A percentile compares a stretch with the other conserved stretches of the same genome.
These are phyloP conservation scores for Gibbula magus DNA, from an alignment of 2,888 invertebrate genomes.

Conservation along the genomic window DNA sequence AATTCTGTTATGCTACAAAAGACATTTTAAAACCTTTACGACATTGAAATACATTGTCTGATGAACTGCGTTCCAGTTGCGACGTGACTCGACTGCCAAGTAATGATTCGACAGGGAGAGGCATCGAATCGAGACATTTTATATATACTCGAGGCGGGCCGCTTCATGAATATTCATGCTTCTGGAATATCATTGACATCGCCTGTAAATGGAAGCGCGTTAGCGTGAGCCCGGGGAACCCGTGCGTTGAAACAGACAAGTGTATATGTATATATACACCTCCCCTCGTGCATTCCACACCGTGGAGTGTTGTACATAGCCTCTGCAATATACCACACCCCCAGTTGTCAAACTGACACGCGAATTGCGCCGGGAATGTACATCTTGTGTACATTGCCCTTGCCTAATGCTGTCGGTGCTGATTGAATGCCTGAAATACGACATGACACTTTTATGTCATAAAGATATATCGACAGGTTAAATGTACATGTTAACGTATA, in stretches of 20 bases:
- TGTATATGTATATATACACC: background rate
- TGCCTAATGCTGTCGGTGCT: background rate
- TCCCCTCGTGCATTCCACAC: background rate
- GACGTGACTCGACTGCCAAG: background rate
- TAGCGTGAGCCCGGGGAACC: background rate
- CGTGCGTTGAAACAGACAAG: constrained; percentile 4
- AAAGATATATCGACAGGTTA: background rate
- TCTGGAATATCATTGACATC: background rate
- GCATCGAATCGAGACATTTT: constrained; percentile 4
- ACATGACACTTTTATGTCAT: constrained; percentile 11
- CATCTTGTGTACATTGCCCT: background rate
- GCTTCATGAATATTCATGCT: background rate
- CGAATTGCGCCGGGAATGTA: constrained; percentile 7
- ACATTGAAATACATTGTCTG: background rate
- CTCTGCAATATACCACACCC: background rate
- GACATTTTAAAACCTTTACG: constrained; percentile 2
- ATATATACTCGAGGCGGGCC: background rate
- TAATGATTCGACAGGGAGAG: background rate
- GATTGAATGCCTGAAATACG: background rate
- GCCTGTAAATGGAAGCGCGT: constrained; percentile 14
- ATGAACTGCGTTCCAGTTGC: background rate
- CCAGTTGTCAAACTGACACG: background rate
- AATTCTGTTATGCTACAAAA: background rate
- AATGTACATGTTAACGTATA: background rate
- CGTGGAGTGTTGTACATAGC: constrained; percentile 2